Base-by-base conservation (phyloP, 2,113 vertebrate species). In the Istiophorus platypterus region DNA sequence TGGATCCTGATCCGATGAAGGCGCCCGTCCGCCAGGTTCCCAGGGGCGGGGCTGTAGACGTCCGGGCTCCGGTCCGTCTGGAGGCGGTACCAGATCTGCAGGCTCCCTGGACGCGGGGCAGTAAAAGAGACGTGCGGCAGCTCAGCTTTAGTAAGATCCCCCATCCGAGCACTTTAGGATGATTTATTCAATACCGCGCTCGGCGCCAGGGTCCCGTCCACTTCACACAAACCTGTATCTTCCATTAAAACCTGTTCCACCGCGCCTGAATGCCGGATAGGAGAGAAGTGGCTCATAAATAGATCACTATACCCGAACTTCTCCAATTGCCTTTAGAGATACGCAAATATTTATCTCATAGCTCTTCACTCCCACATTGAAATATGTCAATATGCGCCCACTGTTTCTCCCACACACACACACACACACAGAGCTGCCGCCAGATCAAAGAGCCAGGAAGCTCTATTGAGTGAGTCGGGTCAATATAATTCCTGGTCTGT, bases 61-160 rank as follows among this genome's bases (percentile, higher is more conserved):
- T 96, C 96, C 0, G 92, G 94, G 47, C 93, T 95, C 78, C 93
- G 94, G 86, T 96, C 96, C 1, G 90, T 92, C 90, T 95, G 96
- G 8, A 98, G 91, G 72, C 93, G 96, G 88, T 97, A 99, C 90
- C 96, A 97, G 84, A 99, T 96, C 89, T 99, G 98, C 89, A 99
- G 95, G 85, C 96, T 99, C 94, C 98, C 98, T 99, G 85, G 89
- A 95, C 86, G 90, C 49, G 84, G 73, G 58, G 64, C 54, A 73
- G 0, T 8, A 56, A 11, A 42, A 26, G n/a, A 45, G n/a, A 45
- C 57, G 13, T 34, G 47, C 5, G 17, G 42, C 3, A n/a, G 1
- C 7, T 39, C 42, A 39, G 26, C 26, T 47, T 59, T n/a, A 37
- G 24, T 34, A 10, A 17, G 42, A 1, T 22, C 27, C 39, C 39